A percentile compares a stretch with the other conserved stretches of the same genome.
Evolutionary conservation across 1,140 invertebrate species (phyloP).

Genomic region (Drosophila tani): DNA sequence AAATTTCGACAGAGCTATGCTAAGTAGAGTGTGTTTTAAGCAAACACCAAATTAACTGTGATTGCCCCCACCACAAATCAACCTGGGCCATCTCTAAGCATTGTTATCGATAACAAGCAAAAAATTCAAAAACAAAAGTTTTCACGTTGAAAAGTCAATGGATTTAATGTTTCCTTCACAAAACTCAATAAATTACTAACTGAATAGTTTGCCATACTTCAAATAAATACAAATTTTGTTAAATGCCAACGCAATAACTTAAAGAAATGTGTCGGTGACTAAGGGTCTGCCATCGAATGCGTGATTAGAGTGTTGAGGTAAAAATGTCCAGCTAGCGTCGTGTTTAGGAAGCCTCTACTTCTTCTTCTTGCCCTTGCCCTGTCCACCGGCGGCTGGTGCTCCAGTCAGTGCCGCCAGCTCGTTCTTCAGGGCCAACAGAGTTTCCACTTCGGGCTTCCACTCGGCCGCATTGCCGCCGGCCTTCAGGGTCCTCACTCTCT

Average conservation of each 20-base stretch:
- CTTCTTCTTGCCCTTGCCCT: slow-evolving; percentile 85
- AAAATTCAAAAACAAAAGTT: not conserved
- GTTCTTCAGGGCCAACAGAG: slow-evolving; percentile 91
- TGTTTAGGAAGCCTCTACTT: slow-evolving; percentile 39
- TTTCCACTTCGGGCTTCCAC: slow-evolving; percentile 91
- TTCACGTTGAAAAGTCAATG: slow-evolving; percentile 48
- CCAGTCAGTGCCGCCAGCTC: slow-evolving; percentile 87
- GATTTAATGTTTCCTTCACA: slow-evolving; percentile 57
- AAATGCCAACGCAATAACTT: slow-evolving; percentile 68
- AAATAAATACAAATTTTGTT: slow-evolving; percentile 63
- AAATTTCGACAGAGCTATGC: not conserved
- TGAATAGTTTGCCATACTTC: slow-evolving; percentile 47
- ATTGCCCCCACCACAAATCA: not conserved
- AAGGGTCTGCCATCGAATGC: slow-evolving; percentile 41
- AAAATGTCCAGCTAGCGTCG: slow-evolving; percentile 33
- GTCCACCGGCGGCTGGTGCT: slow-evolving; percentile 65
- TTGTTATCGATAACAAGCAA: slow-evolving; percentile 5
- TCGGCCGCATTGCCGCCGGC: slow-evolving; percentile 89
- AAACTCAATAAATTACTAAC: slow-evolving; percentile 78
- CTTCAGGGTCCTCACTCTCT: slow-evolving; percentile 91
- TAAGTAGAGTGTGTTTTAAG: not conserved
- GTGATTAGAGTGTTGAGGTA: slow-evolving; percentile 44
- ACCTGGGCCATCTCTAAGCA: not conserved
- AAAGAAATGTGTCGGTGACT: slow-evolving; percentile 53
- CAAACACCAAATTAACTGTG: not conserved